Base-by-base conservation (phyloP, 2,888 invertebrate species). In the Spodoptera picta region DNA sequence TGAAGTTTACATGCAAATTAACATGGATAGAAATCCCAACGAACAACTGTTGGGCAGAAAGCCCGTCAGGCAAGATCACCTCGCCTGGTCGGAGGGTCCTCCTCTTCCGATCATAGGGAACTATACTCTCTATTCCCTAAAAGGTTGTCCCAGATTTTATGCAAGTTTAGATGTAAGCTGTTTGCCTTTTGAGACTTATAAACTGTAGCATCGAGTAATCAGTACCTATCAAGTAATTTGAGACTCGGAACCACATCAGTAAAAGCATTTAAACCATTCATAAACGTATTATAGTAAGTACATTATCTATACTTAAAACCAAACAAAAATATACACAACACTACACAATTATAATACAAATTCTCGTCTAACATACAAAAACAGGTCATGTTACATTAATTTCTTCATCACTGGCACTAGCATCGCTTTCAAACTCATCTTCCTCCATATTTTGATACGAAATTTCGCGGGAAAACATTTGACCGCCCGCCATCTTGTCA, bases 331-430 rank as follows among this genome's bases (percentile, higher is more conserved):
- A 74, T 77, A 80, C 75, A 79, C 63, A 63, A 62, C 43, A 43
- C 43, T 77, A 62, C 9, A 36, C 50, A 47, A 48, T 46, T 55
- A 69, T n/a, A n/a, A 65, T 69, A 79, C 69, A 77, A 71, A 62
- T 65, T 24, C 23, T 47, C 2, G 6, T 27, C 70, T 77, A 77
- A 42, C 23, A 59, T 45, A 73, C 77, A 77, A 77, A 92, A 92
- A 88, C 92, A 92, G 84, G 97, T 98, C 97, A 98, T 95, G 98
- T 98, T 89, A 98, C 98, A 88, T 97, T 97, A 77, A 98, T 98
- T 88, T 98, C 98, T 83, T 97, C 98, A 83, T 97, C 97, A 65
- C 96, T 96, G 65, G 97, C 97, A 79, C 96, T 96, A 49, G 95
- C 95, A 65, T 96, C 96, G 69, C 93, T 95, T 41, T 95, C 95